Evolutionary conservation across 2,113 vertebrate species (phyloP), one percentile per base, ranked within the genome.

Genomic region (Hymenochirus boettgeri): DNA sequence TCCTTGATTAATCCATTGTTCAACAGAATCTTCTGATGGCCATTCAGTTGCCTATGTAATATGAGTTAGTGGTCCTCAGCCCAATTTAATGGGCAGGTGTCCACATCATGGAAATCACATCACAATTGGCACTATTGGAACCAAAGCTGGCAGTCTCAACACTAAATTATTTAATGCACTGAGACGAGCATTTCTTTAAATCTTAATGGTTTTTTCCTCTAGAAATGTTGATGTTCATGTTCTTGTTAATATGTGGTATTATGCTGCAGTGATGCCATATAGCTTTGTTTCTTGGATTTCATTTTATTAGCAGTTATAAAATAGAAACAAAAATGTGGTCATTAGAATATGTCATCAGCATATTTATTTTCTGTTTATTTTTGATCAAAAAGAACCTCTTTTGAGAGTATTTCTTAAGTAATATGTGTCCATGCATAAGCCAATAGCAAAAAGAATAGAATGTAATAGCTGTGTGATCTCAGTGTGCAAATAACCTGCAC

Each of bases 111-210:
- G 24, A 65, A 65, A 65, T 53, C 56, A 65, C 62, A 65, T 65
- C 62, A 65, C 62, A 65, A 65, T 65, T 65, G 62, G 62, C 62
- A 57, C 62, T 65, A 65, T 65, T 65, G 62, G 39, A 65, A 65
- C 53, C 62, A 65, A 56, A 54, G 62, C 62, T 65, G 62, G 39
- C 62, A 65, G 62, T 65, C 62, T 65, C 62, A 65, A 65, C 62
- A 65, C 52, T 65, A 65, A 65, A 65, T 65, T 47, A 57, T 65
- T 65, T 65, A 54, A 65, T 65, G 54, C 62, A 65, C 33, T 24
- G 39, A 65, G 51, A 65, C 62, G 62, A 57, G 57, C 62, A 65
- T 56, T 65, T 65, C 62, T 65, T 64, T 65, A 56, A 65, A 65
- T 27, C 62, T 47, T 54, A 29, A 54, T 57, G 62, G 33, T 64